A percentile compares a stretch with the other conserved stretches of the same genome.
phyloP scores from a whole-genome alignment of 2,888 invertebrate genomes.

The Oligia latruncula region DNA sequence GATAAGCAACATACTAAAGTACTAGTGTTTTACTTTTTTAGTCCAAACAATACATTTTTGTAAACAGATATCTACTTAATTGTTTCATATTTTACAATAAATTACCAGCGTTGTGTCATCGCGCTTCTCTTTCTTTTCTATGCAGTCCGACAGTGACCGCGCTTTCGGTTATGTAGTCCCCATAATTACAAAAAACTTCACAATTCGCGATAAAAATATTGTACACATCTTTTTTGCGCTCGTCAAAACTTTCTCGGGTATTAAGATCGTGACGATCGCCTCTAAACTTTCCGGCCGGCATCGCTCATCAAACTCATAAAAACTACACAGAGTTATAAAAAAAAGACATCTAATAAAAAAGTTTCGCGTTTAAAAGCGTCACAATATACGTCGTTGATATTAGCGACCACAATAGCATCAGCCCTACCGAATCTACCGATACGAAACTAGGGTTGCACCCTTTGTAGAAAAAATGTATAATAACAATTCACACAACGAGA shows the following conservation, averaged over 20 bases:
- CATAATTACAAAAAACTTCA: conserved; percentile 20
- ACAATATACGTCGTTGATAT: conserved; percentile 48
- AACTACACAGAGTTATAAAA: conserved; percentile 55
- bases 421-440: conserved; percentile 62
- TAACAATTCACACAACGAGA: conserved; percentile 88
- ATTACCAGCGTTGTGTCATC: too few species aligned
- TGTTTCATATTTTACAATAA: too few species aligned
- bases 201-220: conserved; percentile 37
- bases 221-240: conserved; percentile 44
- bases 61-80: too few species aligned
- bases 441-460: conserved; percentile 75
- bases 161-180: too few species aligned
- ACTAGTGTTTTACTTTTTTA: too few species aligned
- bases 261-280: conserved; percentile 52
- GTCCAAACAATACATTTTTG: too few species aligned
- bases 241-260: conserved; percentile 58
- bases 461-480: conserved; percentile 77
- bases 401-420: conserved; percentile 63
- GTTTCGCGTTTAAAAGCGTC: conserved; percentile 53
- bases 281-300: conserved; percentile 42
- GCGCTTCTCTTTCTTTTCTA: too few species aligned
- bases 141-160: too few species aligned
- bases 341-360: conserved; percentile 62
- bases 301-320: conserved; percentile 60
- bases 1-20: too few species aligned